Conservation (phyloP, 2,888 invertebrate genomes). For the Eupithecia inturbata region DNA sequence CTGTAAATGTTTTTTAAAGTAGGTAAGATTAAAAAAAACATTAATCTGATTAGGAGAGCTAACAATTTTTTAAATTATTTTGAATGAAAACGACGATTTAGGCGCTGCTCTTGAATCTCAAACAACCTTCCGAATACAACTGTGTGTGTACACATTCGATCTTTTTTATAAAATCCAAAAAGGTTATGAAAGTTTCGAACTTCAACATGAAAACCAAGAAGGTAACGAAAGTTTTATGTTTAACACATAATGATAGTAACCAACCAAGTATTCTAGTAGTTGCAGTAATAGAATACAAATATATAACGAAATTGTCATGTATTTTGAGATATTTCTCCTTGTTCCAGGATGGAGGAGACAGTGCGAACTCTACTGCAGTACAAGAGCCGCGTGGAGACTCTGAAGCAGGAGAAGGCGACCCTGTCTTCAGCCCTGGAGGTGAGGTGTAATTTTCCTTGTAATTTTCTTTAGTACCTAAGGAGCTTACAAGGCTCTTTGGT, state of each 20-base stretch:
- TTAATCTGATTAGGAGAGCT: too few relatives aligned
- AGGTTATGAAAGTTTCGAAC: neutral
- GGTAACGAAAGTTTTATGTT: too few relatives aligned
- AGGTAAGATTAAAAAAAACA: too few relatives aligned
- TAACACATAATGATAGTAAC: neutral
- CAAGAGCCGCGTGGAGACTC: conserved; percentile 89
- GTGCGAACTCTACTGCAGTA: conserved; percentile 89
- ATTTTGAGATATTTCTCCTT: conserved; percentile 44
- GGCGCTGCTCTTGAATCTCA: neutral
- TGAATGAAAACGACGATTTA: neutral
- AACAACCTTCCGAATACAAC: neutral
- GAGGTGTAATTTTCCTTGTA: conserved; percentile 52
- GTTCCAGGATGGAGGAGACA: conserved; percentile 90
- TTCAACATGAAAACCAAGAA: too few relatives aligned
- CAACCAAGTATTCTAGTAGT: too few relatives aligned
- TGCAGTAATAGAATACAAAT: neutral
- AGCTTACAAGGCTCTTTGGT: neutral
- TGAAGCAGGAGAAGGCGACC: conserved; percentile 89
- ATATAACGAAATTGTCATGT: neutral
- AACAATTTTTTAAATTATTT: too few relatives aligned
- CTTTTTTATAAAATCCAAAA: neutral
- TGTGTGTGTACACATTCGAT: neutral
- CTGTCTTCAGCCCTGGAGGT: conserved; percentile 90
- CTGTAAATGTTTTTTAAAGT: too few relatives aligned
- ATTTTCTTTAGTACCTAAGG: neutral